These are phyloP conservation scores for Trematocara marginatum DNA, from an alignment of 2,113 vertebrate species.

Conservation along the genomic window DNA sequence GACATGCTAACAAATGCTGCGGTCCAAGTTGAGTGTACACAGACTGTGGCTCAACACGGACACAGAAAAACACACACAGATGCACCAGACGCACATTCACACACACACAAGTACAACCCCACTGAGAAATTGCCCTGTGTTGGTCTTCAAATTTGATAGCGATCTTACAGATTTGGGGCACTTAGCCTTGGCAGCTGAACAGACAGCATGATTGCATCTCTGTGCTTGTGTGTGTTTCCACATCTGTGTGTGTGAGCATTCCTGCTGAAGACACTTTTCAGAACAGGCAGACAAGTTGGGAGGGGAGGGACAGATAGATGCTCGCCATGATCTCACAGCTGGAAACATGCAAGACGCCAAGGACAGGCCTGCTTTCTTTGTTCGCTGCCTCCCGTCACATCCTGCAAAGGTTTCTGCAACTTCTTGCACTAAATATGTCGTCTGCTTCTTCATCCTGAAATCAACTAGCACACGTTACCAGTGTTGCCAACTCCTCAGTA, in stretches of 20 bases:
- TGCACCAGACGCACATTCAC: not conserved
- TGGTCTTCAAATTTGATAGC: conserved; percentile 52
- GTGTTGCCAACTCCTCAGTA: no score
- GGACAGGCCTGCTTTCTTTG: conserved; percentile 2
- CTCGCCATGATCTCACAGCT: conserved; percentile 26
- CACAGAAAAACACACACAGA: not conserved
- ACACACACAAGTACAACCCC: not conserved
- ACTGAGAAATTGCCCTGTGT: conserved; percentile 10
- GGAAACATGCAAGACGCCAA: conserved; percentile 19
- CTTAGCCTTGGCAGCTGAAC: conserved; percentile 58
- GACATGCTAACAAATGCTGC: not conserved
- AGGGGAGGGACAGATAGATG: not conserved
- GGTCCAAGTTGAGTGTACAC: not conserved
- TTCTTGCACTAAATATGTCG: not conserved
- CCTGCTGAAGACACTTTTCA: conserved; percentile 4
- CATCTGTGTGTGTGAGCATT: not conserved
- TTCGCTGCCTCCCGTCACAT: not conserved
- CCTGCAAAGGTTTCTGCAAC: not conserved
- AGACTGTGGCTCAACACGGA: not conserved
- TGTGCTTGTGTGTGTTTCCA: not conserved
- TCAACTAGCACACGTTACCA: not conserved
- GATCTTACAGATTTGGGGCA: conserved; percentile 54
- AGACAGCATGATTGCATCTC: conserved; percentile 43
- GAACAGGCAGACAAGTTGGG: conserved; percentile 7
- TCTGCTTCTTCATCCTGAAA: not conserved